Percentiles rank a stretch among this genome's conserved stretches.
Conservation (phyloP, 2,113 vertebrate genomes). For the Aepyceros melampus region DNA sequence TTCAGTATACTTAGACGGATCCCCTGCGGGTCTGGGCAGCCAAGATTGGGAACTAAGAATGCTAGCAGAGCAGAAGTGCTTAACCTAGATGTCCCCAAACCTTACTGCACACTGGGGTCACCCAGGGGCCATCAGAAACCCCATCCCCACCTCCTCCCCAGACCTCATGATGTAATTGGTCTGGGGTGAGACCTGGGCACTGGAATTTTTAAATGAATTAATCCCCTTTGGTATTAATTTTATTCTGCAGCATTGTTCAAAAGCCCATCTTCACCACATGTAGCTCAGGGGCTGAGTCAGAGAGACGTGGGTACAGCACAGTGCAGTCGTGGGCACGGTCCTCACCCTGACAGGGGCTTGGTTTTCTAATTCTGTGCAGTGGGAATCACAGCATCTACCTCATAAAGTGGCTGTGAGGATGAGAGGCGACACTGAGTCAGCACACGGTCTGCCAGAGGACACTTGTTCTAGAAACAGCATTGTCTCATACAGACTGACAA, state of each 20-base stretch:
- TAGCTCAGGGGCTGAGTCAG: background rate
- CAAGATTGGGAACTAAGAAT: background rate
- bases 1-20: background rate
- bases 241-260: background rate
- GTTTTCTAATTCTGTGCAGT: background rate
- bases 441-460: background rate
- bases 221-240: background rate
- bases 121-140: background rate
- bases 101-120: background rate
- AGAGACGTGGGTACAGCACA: background rate
- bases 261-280: background rate
- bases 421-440: background rate
- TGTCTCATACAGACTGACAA: background rate
- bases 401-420: background rate
- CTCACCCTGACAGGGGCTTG: background rate
- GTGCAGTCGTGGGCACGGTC: background rate
- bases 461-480: background rate
- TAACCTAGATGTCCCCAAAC: background rate
- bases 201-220: background rate
- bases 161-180: background rate
- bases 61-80: background rate
- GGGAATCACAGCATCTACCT: background rate
- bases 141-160: background rate
- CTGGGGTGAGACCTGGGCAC: background rate
- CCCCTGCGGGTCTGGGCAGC: background rate